Percentiles rank a stretch among this genome's conserved stretches.
Conservation (phyloP, 2,888 invertebrate species). For the Hedya salicella region DNA sequence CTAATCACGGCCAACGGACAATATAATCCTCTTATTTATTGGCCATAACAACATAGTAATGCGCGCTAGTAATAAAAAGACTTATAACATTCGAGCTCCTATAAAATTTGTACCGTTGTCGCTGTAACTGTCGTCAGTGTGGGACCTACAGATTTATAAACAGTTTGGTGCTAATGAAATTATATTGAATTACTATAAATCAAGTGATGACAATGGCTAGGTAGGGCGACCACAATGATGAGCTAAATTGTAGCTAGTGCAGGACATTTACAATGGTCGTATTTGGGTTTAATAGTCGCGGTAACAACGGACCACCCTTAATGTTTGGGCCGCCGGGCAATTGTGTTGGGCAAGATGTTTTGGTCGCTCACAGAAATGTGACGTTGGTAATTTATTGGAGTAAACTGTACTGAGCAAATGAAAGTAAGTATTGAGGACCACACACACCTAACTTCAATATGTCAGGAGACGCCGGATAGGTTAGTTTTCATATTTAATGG, state of each 20-base stretch:
- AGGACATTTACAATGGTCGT: constrained; percentile 62
- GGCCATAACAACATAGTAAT: constrained; percentile 67
- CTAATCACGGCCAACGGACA: constrained; percentile 79
- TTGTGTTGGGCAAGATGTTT: constrained; percentile 59
- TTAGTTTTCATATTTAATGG: constrained; percentile 27
- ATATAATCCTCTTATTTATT: constrained; percentile 83
- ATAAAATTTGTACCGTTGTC: not conserved
- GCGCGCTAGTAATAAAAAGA: not conserved
- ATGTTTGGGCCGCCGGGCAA: constrained; percentile 62
- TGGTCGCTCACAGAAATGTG: constrained; percentile 49
- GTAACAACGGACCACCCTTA: constrained; percentile 73
- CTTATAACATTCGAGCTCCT: constrained; percentile 1
- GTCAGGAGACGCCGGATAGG: no score
- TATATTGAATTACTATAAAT: constrained; percentile 80
- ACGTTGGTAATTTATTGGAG: constrained; percentile 59
- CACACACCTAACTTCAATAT: constrained; percentile 46
- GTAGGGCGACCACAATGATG: constrained; percentile 65
- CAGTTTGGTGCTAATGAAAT: constrained; percentile 79
- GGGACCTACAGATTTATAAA: constrained; percentile 74
- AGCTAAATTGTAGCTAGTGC: constrained; percentile 45
- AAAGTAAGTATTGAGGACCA: constrained; percentile 48
- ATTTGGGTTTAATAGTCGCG: constrained; percentile 70
- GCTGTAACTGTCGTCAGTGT: constrained; percentile 71
- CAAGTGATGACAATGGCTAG: constrained; percentile 62
- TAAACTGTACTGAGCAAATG: constrained; percentile 48